Conservation (phyloP, 2,113 vertebrate genomes). For the Oreochromis niloticus region DNA sequence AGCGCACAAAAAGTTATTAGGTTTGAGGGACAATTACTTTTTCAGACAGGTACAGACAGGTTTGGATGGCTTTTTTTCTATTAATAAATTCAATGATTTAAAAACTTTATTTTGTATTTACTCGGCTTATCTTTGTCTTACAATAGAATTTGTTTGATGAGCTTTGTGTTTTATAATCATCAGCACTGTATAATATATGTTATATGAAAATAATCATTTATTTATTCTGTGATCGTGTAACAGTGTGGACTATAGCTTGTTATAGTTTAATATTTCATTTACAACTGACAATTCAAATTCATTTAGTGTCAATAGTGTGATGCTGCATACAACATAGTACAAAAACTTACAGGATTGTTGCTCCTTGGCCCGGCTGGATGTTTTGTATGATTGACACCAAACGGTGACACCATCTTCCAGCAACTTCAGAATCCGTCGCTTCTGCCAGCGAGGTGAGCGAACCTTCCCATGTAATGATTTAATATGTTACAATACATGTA, state of each 20-base stretch:
- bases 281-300: background rate
- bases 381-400: constrained; percentile 82
- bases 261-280: background rate
- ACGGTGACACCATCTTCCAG: constrained; percentile 86
- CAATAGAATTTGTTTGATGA: background rate
- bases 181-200: background rate
- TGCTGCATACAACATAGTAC: background rate
- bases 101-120: background rate
- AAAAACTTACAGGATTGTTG: constrained; percentile 84
- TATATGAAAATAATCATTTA: background rate
- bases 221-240: background rate
- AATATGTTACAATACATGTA: background rate
- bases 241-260: background rate
- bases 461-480: constrained; percentile 66
- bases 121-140: background rate
- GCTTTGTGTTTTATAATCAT: background rate
- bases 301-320: accelerated
- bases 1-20: background rate
- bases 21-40: background rate
- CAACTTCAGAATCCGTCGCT: constrained; percentile 79
- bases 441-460: constrained; percentile 77
- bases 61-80: background rate
- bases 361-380: constrained; percentile 70
- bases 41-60: background rate
- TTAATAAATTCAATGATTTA: background rate